These are phyloP conservation scores for Chaetophractus vellerosus DNA, from an alignment of 2,797 vertebrate genomes.

Conservation along the genomic window DNA sequence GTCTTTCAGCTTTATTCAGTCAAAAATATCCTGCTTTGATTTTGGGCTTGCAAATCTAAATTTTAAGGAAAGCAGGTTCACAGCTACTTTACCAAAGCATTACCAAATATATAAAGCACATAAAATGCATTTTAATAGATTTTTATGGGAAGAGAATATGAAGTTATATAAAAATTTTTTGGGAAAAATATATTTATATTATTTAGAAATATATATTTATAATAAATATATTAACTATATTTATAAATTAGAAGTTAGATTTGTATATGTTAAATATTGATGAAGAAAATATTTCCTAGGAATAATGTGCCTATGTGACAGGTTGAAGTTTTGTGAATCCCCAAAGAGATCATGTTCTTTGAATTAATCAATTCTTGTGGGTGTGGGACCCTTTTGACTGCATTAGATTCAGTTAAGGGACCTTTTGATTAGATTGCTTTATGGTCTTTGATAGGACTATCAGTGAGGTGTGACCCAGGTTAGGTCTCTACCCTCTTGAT, in stretches of 20 bases:
- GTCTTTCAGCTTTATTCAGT: not conserved
- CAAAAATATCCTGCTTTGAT: not conserved
- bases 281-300: not conserved
- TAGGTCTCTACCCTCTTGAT: too few relatives aligned
- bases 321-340: too few relatives aligned
- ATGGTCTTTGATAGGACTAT: too few relatives aligned
- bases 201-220: not conserved
- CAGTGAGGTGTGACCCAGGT: too few relatives aligned
- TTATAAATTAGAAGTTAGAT: constrained; percentile 24
- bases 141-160: not conserved
- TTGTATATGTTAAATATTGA: not conserved
- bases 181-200: not conserved
- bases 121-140: not conserved
- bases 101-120: not conserved
- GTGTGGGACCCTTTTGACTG: too few relatives aligned
- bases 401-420: too few relatives aligned
- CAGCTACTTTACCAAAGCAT: constrained; percentile 13
- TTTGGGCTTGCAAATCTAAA: constrained; percentile 32
- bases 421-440: too few relatives aligned
- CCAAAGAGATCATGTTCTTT: too few relatives aligned
- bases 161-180: not conserved
- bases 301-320: not conserved
- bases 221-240: not conserved
- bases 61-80: not conserved
- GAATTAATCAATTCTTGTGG: too few relatives aligned